Evolutionary conservation across 2,888 invertebrate species (phyloP).

Genomic region (Agrotis clavis): DNA sequence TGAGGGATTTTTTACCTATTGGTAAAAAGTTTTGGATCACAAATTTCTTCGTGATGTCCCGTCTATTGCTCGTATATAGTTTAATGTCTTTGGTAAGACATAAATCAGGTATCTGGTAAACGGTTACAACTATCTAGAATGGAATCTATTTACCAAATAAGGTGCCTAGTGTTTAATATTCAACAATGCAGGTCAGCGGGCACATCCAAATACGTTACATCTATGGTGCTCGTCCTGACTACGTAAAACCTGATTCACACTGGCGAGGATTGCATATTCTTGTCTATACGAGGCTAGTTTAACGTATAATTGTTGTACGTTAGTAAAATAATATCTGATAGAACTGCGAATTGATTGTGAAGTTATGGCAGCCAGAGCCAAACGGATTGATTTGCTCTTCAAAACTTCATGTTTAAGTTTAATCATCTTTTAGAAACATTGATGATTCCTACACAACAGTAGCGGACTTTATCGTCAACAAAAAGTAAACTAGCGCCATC

Average conservation of each 20-base stretch:
- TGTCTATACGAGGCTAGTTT: neutral
- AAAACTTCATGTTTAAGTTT: neutral
- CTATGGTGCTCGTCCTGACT: constrained; percentile 38
- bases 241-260: constrained; percentile 43
- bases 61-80: too few relatives aligned
- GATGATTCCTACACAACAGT: too few relatives aligned
- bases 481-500: too few relatives aligned
- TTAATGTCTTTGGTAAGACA: too few relatives aligned
- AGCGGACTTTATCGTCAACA: too few relatives aligned
- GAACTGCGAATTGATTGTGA: neutral
- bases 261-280: constrained; percentile 9
- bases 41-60: too few relatives aligned
- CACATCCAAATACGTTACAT: constrained; percentile 41
- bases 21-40: too few relatives aligned
- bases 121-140: constrained; percentile 37
- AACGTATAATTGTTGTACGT: neutral
- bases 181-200: constrained; percentile 55
- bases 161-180: constrained; percentile 48
- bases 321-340: neutral
- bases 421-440: neutral
- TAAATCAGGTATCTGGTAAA: constrained; percentile 35
- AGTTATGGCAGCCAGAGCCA: neutral
- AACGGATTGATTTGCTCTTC: neutral
- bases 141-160: constrained; percentile 38
- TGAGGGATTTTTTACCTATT: too few relatives aligned